phyloP scores from a whole-genome alignment of 92 coral and sea anemone species.

The Heteractis magnifica region DNA sequence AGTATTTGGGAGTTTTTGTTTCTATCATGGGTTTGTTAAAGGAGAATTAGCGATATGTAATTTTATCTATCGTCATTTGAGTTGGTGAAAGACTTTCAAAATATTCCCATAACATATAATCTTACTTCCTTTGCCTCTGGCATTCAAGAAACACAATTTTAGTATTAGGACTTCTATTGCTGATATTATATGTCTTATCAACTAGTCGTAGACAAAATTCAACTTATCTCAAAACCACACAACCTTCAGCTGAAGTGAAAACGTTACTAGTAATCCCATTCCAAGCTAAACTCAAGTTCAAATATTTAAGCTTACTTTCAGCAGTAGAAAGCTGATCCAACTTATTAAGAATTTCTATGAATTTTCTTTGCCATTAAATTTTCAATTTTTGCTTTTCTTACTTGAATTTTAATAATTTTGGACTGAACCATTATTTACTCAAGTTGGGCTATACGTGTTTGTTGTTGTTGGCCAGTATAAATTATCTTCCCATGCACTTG shows the following conservation, averaged over 20 bases:
- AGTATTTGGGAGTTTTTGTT: too few species aligned
- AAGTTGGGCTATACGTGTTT: slow-evolving; percentile 9
- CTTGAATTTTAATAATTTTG: not conserved
- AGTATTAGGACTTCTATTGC: not conserved
- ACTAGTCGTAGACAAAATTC: not conserved
- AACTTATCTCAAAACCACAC: not conserved
- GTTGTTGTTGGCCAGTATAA: not conserved
- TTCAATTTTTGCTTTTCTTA: not conserved
- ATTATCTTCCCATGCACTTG: too few species aligned
- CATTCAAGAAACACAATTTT: too few species aligned
- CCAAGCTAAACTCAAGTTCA: not conserved
- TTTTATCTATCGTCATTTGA: not conserved
- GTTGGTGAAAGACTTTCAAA: not conserved
- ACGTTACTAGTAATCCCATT: not conserved
- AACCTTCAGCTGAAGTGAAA: not conserved
- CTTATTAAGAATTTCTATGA: not conserved
- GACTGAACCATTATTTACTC: not conserved
- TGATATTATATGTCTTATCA: not conserved
- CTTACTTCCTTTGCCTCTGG: not conserved
- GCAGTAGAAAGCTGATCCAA: not conserved
- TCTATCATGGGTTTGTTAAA: not conserved
- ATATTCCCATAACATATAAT: not conserved
- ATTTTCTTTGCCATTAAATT: not conserved
- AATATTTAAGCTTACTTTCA: not conserved
- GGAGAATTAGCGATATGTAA: not conserved